Percentiles rank a stretch among this genome's conserved stretches.
phyloP scores from a whole-genome alignment of 2,888 invertebrate genomes.

The Cheilosia variabilis region DNA sequence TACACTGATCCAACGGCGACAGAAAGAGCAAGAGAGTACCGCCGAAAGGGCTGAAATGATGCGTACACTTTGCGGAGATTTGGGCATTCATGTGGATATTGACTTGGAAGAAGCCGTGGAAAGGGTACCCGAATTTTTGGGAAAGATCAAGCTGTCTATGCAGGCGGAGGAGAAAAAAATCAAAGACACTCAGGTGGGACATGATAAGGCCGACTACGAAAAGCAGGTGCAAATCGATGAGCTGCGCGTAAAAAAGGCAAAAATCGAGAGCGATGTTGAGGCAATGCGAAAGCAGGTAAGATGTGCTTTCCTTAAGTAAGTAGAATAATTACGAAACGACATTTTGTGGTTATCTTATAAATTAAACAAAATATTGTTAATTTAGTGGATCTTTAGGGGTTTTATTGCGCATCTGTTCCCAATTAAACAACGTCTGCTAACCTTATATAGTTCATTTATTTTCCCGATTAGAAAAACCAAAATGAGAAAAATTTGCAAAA shows the following conservation, averaged over 20 bases:
- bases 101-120: constrained; percentile 76
- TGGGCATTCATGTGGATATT: constrained; percentile 77
- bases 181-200: constrained; percentile 76
- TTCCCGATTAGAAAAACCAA: constrained; percentile 78
- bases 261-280: constrained; percentile 87
- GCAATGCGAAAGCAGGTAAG: constrained; percentile 84
- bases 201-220: constrained; percentile 81
- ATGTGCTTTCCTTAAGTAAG: background rate
- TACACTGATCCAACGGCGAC: constrained; percentile 79
- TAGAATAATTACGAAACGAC: too few relatives aligned
- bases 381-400: background rate
- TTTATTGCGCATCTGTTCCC: background rate
- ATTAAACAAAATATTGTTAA: too few relatives aligned
- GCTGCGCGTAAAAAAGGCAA: constrained; percentile 85
- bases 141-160: constrained; percentile 78
- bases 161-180: constrained; percentile 79
- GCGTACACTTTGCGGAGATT: constrained; percentile 77
- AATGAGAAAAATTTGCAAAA: constrained; percentile 86
- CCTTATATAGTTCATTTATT: too few relatives aligned
- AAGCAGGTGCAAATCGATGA: constrained; percentile 86
- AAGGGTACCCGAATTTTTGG: constrained; percentile 81
- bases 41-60: constrained; percentile 79
- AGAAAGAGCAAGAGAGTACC: constrained; percentile 81
- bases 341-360: too few relatives aligned
- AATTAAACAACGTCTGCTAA: background rate